Conservation (phyloP, 2,888 invertebrate genomes). For the Dryocosmus kuriphilus region DNA sequence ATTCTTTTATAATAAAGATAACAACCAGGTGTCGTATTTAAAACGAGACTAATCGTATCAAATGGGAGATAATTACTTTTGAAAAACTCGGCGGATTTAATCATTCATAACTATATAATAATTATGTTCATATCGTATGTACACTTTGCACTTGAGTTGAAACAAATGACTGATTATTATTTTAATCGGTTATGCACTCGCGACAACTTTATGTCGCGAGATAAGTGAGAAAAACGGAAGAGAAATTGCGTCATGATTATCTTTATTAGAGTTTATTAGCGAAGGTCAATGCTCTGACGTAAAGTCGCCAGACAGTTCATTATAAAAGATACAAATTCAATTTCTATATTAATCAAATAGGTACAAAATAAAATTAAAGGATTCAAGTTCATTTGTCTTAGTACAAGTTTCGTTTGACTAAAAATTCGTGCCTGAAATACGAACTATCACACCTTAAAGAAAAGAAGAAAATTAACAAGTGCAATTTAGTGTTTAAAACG, state of each 20-base stretch:
- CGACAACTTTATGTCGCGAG: constrained; percentile 1
- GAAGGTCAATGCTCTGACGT: constrained; percentile 13
- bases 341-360: background rate
- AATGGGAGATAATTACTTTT: background rate
- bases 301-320: constrained; percentile 19
- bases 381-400: background rate
- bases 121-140: background rate
- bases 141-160: background rate
- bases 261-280: background rate
- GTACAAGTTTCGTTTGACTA: background rate
- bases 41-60: background rate
- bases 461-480: constrained; percentile 1
- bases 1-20: background rate
- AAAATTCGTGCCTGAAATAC: background rate
- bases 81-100: background rate
- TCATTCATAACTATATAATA: background rate
- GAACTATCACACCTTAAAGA: background rate
- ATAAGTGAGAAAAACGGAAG: constrained; percentile 17
- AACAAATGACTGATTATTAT: background rate
- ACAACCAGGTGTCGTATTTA: background rate
- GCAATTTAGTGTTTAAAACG: constrained; percentile 27
- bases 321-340: background rate
- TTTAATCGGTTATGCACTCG: background rate
- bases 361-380: background rate
- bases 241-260: constrained; percentile 27